phyloP scores from a whole-genome alignment of 2,797 vertebrate genomes.

The Parambassis ranga region DNA sequence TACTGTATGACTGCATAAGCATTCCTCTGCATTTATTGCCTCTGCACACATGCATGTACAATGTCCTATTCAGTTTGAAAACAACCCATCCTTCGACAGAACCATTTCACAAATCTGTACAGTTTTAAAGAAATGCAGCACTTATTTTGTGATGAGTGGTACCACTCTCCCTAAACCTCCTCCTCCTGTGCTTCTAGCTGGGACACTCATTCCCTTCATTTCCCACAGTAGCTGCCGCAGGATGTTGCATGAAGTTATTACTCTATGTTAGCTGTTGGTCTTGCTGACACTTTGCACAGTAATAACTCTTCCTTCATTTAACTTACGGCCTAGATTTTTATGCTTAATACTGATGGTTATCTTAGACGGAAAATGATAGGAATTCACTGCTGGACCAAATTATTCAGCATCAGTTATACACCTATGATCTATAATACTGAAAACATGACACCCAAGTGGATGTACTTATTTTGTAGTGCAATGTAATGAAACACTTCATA shows the following conservation, averaged over 20 bases:
- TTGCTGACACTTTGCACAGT: neutral
- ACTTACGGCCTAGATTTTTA: neutral
- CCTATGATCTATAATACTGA: too few relatives aligned
- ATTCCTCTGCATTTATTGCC: conserved; percentile 29
- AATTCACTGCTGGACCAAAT: too few relatives aligned
- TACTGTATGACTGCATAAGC: conserved; percentile 5
- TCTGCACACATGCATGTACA: neutral
- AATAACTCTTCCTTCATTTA: neutral
- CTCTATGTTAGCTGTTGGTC: neutral
- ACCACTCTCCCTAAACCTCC: conserved; percentile 17
- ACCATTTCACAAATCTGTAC: neutral
- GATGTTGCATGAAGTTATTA: neutral
- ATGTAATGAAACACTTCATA: too few relatives aligned
- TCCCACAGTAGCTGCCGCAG: neutral
- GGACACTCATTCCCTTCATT: conserved; percentile 15
- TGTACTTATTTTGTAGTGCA: too few relatives aligned
- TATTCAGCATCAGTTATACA: too few relatives aligned
- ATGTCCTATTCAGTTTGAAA: too few relatives aligned
- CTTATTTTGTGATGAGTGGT: neutral
- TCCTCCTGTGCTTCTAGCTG: neutral
- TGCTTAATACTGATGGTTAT: too few relatives aligned
- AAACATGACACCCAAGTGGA: too few relatives aligned
- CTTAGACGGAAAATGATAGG: too few relatives aligned
- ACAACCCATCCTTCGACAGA: neutral
- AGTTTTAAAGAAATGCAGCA: neutral